Percentiles rank a stretch among this genome's conserved stretches.
Evolutionary conservation across 2,797 vertebrate genomes (phyloP).

Genomic region (Moxostoma hubbsi): DNA sequence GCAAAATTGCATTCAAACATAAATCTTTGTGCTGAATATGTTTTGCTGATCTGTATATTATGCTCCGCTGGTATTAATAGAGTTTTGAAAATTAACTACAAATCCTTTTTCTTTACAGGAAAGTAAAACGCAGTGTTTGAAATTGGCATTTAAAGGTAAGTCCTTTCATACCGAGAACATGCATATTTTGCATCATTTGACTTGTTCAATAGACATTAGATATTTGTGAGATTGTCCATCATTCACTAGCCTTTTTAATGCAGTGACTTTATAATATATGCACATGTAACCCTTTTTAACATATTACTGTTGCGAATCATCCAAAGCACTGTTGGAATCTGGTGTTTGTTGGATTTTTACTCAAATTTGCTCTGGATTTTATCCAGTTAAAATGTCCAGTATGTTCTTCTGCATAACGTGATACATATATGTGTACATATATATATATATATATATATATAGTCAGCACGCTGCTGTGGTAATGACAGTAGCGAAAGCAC

Average conservation of each 20-base stretch:
- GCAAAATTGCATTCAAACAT: neutral
- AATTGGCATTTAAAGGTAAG: constrained; percentile 99
- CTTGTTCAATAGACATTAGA: too few relatives aligned
- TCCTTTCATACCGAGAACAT: neutral
- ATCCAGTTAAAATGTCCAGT: neutral
- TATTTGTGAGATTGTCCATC: too few relatives aligned
- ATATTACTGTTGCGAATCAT: too few relatives aligned
- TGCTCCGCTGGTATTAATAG: neutral
- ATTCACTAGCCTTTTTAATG: too few relatives aligned
- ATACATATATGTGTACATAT: neutral
- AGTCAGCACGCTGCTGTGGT: neutral
- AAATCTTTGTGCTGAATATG: neutral
- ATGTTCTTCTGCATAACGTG: neutral
- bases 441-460: too few relatives aligned
- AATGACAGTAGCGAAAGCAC: constrained; percentile 7
- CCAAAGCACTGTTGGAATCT: neutral
- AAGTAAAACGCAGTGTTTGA: constrained; percentile 97
- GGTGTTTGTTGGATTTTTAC: neutral
- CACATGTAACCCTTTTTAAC: too few relatives aligned
- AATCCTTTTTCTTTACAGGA: constrained; percentile 79
- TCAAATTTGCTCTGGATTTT: neutral
- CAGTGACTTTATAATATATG: too few relatives aligned
- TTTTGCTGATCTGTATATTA: neutral
- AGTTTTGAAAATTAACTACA: neutral
- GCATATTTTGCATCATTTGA: constrained; percentile 32